Base-by-base conservation (phyloP, 2,888 invertebrate species). In the Drosophila lacicola region DNA sequence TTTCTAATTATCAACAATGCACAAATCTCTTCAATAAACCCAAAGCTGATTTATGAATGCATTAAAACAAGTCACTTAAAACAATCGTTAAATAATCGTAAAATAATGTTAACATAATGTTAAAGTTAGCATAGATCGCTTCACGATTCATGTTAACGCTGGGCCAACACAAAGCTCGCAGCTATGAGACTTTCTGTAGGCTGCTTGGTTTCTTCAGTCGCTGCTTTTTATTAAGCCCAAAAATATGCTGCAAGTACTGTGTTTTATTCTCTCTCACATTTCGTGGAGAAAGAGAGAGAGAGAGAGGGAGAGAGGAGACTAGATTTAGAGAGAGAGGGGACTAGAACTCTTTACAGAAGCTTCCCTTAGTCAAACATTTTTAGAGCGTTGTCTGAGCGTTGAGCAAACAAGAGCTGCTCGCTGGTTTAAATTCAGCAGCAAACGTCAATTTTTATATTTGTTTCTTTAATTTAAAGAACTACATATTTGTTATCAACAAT, bases 1-100 rank as follows among this genome's bases (percentile, higher is more conserved):
- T 36, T 44, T 51, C n/a, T 62, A 70, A 70, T 70, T 34, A 25
- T 19, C 17, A 37, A 54, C 33, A 63, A 36, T 39, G 25, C 17
- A 36, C 10, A 5, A 54, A 42, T n/a, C 11, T 17, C 3, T 29
- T 36, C 54, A 41, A 60, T 36, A 41, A 56, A 39, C 13, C 17
- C 8, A 29, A 29, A 29, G 29, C 29, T 29, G 29, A 29, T 29
- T 29, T 29, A 29, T 2, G 41, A 49, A 51, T 2, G 4, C 10
- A 34, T 19, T 14, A 10, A 10, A 42, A 34, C 13, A 14, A 10
- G 25, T 36, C 3, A 0, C 17, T 11, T 34, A 34, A 29, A n/a
- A 3, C 47, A 25, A 21, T 17, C 4, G 13, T 2, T 10, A 53
- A n/a, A 1, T 1, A n/a, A 33, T 13, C 36, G 11, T 3, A 13